Evolutionary conservation across 2,888 invertebrate species (phyloP), one percentile per base, ranked within the genome.

Genomic region (Agrotis segetum): DNA sequence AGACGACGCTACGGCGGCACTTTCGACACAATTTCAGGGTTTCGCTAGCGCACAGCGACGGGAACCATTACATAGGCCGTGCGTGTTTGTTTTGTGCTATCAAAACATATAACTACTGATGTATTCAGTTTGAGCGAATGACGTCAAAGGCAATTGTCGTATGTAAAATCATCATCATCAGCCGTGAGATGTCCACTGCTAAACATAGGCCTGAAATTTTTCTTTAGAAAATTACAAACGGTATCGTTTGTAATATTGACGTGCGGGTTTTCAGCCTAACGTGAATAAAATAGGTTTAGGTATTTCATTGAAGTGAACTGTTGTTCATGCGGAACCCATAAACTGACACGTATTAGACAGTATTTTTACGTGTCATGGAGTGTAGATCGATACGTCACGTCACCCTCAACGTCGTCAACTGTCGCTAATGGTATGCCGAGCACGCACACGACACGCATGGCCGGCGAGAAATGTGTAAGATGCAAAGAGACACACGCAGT

Each of bases 341-440:
- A 11, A 19, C 50, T 29, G 49, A 49, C 56, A 46, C 13, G 44
- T 59, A 9, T 34, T 59, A 14, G 5, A 14, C 19, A 2, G 7
- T 14, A 21, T 44, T 34, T 72, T 29, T n/a, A 13, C 47, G 44
- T 17, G 29, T 60, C 24, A n/a, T 21, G n/a, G n/a, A 46, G 49
- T 61, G 2, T 44, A 60, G 67, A 56, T 73, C 67, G 61, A 56
- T 56, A 50, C 56, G 56, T 67, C 40, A 24, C 47, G n/a, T 60
- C 21, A 29, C 46, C 14, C 19, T 13, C 7, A 49, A 29, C 5
- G 16, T 44, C 55, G 44, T 55, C 61, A 61, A 19, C 17, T 3
- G 16, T 44, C 55, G 29, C 62, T 69, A 56, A 19, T 19, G 44
- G 68, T 16, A 56, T 56, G 46, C 58, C 17, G 50, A 17, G 72